These are phyloP conservation scores for Spilogale gracilis DNA, from an alignment of 2,113 vertebrate genomes.

Conservation along the genomic window DNA sequence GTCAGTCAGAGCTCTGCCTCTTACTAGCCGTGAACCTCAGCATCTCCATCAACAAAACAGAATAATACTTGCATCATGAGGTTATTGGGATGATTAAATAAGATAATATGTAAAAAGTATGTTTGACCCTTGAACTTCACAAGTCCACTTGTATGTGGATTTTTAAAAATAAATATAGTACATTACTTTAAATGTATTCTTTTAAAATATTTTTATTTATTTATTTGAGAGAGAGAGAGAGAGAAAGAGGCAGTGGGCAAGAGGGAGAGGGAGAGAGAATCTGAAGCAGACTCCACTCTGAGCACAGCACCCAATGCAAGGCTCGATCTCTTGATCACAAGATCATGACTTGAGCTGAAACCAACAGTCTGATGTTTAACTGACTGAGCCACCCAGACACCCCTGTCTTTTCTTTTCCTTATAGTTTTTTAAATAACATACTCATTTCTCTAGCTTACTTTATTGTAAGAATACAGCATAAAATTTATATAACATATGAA, in stretches of 20 bases:
- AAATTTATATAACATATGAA: not conserved
- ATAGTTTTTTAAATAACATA: not conserved
- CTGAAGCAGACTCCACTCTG: no score
- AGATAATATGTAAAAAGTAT: not conserved
- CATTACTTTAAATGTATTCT: not conserved
- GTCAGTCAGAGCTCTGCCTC: not conserved
- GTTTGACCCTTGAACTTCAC: not conserved
- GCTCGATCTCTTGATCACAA: no score
- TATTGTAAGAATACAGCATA: not conserved
- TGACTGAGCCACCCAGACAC: no score
- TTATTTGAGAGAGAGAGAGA: no score
- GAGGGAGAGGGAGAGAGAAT: no score
- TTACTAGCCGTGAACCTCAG: not conserved
- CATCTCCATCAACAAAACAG: not conserved
- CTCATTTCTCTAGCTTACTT: not conserved
- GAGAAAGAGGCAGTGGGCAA: no score
- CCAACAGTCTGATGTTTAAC: no score
- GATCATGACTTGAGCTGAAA: no score
- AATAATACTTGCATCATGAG: not conserved
- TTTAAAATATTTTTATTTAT: not conserved
- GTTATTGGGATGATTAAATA: not conserved
- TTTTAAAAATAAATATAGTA: not conserved
- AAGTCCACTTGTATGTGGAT: not conserved
- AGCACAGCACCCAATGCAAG: no score
- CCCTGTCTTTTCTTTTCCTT: not conserved